phyloP scores from a whole-genome alignment of 2,797 vertebrate genomes.

The Cirrhinus mrigala region DNA sequence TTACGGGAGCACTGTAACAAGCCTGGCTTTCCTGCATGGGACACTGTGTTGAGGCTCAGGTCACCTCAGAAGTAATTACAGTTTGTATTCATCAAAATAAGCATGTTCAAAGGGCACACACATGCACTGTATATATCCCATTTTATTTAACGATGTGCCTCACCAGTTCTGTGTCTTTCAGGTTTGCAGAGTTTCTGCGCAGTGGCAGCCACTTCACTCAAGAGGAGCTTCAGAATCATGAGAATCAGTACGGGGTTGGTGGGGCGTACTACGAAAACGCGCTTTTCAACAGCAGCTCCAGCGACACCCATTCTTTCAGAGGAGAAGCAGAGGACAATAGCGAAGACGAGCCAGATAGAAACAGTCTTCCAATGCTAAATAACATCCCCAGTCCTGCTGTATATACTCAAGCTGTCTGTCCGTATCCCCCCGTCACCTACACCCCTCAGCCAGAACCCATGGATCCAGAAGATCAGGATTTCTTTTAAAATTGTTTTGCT shows the following conservation, averaged over 20 bases:
- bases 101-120: not conserved
- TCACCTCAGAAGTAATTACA: constrained; percentile 77
- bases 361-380: not conserved
- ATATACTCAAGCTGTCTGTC: not conserved
- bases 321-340: constrained; percentile 54
- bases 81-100: not conserved
- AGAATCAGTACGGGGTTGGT: constrained; percentile 75
- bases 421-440: constrained; percentile 28
- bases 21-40: constrained; percentile 81
- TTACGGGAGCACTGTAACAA: constrained; percentile 77
- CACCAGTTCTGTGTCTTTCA: constrained; percentile 52
- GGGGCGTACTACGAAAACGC: constrained; percentile 77
- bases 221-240: constrained; percentile 75
- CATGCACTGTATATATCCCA: not conserved
- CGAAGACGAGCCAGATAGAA: constrained; percentile 60
- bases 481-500: constrained; percentile 41
- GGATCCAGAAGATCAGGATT: constrained; percentile 56
- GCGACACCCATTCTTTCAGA: not conserved
- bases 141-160: not conserved
- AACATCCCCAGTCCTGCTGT: not conserved
- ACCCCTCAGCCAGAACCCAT: constrained; percentile 28
- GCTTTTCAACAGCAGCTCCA: constrained; percentile 68
- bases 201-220: constrained; percentile 75
- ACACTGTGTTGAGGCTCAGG: constrained; percentile 78
- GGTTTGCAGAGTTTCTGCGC: constrained; percentile 84